Conservation (phyloP, 1,140 invertebrate genomes). For the Euglossa dilemma region DNA sequence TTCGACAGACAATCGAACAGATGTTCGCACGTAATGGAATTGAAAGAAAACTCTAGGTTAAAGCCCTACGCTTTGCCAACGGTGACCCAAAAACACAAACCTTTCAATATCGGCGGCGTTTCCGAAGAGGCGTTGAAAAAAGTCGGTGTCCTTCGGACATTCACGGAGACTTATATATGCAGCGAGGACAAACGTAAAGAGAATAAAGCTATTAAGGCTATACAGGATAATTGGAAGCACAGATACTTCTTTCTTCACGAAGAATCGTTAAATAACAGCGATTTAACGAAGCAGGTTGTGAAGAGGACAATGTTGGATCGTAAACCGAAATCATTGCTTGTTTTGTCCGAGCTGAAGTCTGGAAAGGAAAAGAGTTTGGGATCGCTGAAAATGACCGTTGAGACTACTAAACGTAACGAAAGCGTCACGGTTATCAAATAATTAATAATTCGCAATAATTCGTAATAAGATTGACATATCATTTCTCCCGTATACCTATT, state of each 20-base stretch:
- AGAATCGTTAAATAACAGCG: background rate
- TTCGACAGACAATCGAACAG: conserved; percentile 40
- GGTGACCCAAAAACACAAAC: background rate
- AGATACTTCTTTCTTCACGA: conserved; percentile 10
- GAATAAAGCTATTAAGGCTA: background rate
- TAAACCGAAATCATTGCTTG: conserved; percentile 11
- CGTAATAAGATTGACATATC: background rate
- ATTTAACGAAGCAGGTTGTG: background rate
- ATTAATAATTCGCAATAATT: background rate
- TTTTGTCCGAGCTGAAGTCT: conserved; percentile 2
- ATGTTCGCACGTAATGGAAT: background rate
- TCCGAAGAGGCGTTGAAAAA: background rate
- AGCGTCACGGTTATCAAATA: background rate
- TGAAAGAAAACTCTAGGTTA: conserved; percentile 1
- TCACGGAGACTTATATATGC: conserved; percentile 9
- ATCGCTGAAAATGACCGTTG: background rate
- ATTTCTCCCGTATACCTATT: background rate
- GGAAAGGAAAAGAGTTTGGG: background rate
- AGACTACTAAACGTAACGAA: background rate
- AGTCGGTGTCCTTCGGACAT: conserved; percentile 2
- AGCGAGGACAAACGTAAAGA: conserved; percentile 3
- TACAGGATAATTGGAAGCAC: conserved; percentile 29
- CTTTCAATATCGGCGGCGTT: background rate
- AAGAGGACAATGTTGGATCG: conserved; percentile 26
- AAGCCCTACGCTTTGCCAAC: conserved; percentile 33